Evolutionary conservation across 1,140 invertebrate genomes (phyloP).

Genomic region (Hyposmocoma kahamanoa): DNA sequence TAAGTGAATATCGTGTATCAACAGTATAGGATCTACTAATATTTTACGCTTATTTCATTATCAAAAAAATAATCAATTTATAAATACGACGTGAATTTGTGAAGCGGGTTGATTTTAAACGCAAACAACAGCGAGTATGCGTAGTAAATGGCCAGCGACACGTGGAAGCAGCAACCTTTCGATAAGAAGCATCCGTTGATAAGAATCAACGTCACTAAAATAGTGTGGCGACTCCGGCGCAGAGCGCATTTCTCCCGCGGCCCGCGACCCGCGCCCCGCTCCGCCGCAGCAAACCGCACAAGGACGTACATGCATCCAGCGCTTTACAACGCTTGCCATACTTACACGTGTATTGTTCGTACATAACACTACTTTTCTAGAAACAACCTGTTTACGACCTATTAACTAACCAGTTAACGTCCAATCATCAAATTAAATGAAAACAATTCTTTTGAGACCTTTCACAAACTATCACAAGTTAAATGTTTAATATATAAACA

Average conservation of each 20-base stretch:
- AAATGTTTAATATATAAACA: no score
- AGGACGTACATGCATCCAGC: slow-evolving; percentile 28
- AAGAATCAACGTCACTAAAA: slow-evolving; percentile 26
- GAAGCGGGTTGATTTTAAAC: no score
- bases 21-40: no score
- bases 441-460: no score
- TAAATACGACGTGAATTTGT: no score
- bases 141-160: slow-evolving; percentile 38
- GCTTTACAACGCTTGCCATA: slow-evolving; percentile 20
- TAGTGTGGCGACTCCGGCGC: slow-evolving; percentile 31
- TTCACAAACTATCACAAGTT: no score
- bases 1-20: no score
- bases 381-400: neutral
- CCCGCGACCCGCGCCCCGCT: slow-evolving; percentile 5
- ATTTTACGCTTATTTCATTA: no score
- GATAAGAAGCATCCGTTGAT: slow-evolving; percentile 54
- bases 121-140: no score
- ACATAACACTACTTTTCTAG: neutral
- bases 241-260: slow-evolving; percentile 15
- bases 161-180: slow-evolving; percentile 44
- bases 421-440: no score
- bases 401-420: no score
- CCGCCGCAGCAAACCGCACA: slow-evolving; percentile 17
- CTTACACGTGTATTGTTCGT: slow-evolving; percentile 44
- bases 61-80: no score